Percentiles rank a stretch among this genome's conserved stretches.
Conservation (phyloP, 2,113 vertebrate species). For the Apteryx owenii region DNA sequence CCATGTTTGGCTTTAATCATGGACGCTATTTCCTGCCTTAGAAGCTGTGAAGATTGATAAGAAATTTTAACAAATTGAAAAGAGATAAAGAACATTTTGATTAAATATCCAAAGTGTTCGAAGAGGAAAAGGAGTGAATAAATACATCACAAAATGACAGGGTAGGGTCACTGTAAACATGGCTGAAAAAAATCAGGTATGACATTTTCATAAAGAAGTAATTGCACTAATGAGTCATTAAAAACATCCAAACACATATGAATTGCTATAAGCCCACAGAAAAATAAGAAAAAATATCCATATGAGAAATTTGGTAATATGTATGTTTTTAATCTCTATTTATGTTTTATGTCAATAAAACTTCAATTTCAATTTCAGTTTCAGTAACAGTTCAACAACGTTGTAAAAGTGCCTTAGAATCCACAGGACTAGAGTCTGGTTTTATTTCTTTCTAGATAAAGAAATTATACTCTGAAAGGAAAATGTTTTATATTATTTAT, state of each 20-base stretch:
- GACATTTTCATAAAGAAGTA: constrained; percentile 14
- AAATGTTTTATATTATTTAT: neutral
- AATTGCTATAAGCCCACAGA: neutral
- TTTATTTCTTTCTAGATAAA: neutral
- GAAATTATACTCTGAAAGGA: neutral
- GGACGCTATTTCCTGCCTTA: neutral
- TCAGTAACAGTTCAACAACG: neutral
- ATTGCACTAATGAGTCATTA: neutral
- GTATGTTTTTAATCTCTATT: neutral
- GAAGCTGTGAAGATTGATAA: neutral
- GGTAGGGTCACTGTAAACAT: neutral
- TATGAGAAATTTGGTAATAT: neutral
- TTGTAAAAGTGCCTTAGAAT: neutral
- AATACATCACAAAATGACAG: neutral
- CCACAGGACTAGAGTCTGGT: neutral
- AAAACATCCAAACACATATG: neutral
- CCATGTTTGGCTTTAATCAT: constrained; percentile 4
- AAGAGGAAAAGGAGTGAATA: neutral
- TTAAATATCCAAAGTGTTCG: constrained; percentile 6
- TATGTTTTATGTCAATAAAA: neutral
- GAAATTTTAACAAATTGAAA: constrained; percentile 28
- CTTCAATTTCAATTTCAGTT: neutral
- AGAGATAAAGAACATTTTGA: neutral
- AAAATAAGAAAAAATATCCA: neutral
- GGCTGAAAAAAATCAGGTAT: neutral